Evolutionary conservation across 2,797 vertebrate species (phyloP).

Genomic region (Rhinoraja longicauda): DNA sequence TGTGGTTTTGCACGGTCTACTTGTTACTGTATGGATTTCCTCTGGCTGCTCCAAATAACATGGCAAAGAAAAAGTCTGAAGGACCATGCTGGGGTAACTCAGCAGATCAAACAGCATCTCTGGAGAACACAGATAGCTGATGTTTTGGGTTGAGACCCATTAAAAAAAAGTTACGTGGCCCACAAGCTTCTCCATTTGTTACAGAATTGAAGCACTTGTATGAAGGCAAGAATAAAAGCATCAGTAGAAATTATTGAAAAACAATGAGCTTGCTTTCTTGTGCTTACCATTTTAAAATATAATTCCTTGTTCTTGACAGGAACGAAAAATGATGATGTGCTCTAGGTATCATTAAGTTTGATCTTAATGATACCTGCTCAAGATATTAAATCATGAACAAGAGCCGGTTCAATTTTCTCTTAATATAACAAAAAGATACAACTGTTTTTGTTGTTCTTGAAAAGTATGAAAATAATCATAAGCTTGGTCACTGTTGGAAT

Average conservation of each 20-base stretch:
- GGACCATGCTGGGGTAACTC: too few relatives aligned
- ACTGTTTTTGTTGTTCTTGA: too few relatives aligned
- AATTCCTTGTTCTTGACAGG: not conserved
- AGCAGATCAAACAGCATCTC: too few relatives aligned
- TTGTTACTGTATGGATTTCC: too few relatives aligned
- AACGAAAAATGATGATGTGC: not conserved
- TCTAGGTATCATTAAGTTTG: not conserved
- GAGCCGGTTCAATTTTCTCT: not conserved
- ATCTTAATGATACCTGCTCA: not conserved
- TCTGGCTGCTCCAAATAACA: too few relatives aligned
- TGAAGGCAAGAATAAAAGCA: not conserved
- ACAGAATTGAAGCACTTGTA: not conserved
- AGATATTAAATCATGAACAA: not conserved
- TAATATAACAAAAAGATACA: not conserved
- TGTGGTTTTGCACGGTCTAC: too few relatives aligned
- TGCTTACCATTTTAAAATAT: too few relatives aligned
- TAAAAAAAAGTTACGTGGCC: not conserved
- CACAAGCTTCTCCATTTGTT: not conserved
- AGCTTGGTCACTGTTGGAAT: not conserved
- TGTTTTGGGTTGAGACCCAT: not conserved
- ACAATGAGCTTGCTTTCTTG: not conserved
- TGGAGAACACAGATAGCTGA: not conserved
- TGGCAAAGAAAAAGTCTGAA: too few relatives aligned
- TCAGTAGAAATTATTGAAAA: not conserved
- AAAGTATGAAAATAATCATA: too few relatives aligned